A percentile compares a stretch with the other conserved stretches of the same genome.
Conservation (phyloP, 1,140 invertebrate genomes). For the Cheumatopsyche charites region DNA sequence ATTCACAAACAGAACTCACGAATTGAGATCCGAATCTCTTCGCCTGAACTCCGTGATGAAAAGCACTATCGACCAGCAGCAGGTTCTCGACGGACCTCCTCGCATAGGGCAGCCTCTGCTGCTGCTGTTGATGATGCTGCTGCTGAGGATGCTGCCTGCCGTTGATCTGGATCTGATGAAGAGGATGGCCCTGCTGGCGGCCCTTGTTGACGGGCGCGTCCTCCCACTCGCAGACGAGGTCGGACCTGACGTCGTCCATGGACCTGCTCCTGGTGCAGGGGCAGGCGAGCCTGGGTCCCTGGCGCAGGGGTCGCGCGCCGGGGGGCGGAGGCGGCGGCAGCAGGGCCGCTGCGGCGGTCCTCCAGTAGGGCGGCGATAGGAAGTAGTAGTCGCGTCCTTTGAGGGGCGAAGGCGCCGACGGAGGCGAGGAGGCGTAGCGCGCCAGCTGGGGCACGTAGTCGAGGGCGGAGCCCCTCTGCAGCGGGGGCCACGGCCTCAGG, state of each 20-base stretch:
- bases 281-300: slow-evolving; percentile 62
- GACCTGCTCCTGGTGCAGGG: slow-evolving; percentile 70
- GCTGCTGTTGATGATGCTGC: slow-evolving; percentile 51
- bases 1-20: not conserved
- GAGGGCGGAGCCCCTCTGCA: slow-evolving; percentile 60
- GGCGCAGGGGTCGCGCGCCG: slow-evolving; percentile 52
- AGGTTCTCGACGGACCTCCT: slow-evolving; percentile 75
- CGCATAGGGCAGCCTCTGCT: slow-evolving; percentile 54
- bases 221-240: slow-evolving; percentile 69
- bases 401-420: slow-evolving; percentile 58
- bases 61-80: slow-evolving; percentile 60
- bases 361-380: slow-evolving; percentile 70
- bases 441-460: slow-evolving; percentile 65
- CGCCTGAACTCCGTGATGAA: not conserved
- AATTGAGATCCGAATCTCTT: not conserved
- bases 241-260: slow-evolving; percentile 71
- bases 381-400: slow-evolving; percentile 74
- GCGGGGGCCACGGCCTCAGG: slow-evolving; percentile 62
- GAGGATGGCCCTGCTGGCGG: slow-evolving; percentile 54
- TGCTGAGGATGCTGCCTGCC: slow-evolving; percentile 12
- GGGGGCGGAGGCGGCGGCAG: slow-evolving; percentile 57
- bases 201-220: slow-evolving; percentile 66
- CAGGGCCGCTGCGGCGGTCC: slow-evolving; percentile 65
- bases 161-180: slow-evolving; percentile 49
- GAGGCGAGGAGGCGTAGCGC: slow-evolving; percentile 61